Evolutionary conservation across 2,797 vertebrate genomes (phyloP).

Genomic region (Parauchenoglanis punctatus): DNA sequence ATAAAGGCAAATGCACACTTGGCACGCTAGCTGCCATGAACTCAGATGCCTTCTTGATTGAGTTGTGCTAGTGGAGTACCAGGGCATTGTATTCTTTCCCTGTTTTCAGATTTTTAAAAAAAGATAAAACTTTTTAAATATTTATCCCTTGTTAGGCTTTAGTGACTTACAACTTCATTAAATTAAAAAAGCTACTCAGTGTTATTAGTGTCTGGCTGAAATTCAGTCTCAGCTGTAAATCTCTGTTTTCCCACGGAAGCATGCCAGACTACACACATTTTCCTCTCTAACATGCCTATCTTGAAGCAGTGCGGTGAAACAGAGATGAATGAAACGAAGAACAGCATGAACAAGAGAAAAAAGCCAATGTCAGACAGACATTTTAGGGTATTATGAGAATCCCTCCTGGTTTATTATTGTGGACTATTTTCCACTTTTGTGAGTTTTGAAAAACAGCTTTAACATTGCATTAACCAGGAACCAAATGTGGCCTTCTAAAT

Average conservation of each 20-base stretch:
- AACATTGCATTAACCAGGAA: neutral
- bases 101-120: neutral
- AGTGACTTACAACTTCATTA: constrained; percentile 10
- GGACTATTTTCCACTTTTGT: neutral
- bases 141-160: neutral
- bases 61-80: neutral
- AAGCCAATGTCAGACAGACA: neutral
- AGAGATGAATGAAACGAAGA: constrained; percentile 13
- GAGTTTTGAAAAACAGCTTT: constrained; percentile 1
- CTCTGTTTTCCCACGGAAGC: neutral
- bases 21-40: constrained; percentile 19
- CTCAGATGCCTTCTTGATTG: constrained; percentile 13
- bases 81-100: constrained; percentile 2
- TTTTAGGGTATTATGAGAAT: constrained; percentile 10
- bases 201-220: neutral
- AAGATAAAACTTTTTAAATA: neutral
- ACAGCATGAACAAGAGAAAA: constrained; percentile 3
- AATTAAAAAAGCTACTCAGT: neutral
- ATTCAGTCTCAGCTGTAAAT: neutral
- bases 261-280: constrained; percentile 11
- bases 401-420: constrained; percentile 8
- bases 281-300: neutral
- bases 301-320: neutral
- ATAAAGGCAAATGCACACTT: constrained; percentile 33
- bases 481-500: constrained; percentile 10